Conservation (phyloP, 2,797 vertebrate species). For the Austrolebias charrua region DNA sequence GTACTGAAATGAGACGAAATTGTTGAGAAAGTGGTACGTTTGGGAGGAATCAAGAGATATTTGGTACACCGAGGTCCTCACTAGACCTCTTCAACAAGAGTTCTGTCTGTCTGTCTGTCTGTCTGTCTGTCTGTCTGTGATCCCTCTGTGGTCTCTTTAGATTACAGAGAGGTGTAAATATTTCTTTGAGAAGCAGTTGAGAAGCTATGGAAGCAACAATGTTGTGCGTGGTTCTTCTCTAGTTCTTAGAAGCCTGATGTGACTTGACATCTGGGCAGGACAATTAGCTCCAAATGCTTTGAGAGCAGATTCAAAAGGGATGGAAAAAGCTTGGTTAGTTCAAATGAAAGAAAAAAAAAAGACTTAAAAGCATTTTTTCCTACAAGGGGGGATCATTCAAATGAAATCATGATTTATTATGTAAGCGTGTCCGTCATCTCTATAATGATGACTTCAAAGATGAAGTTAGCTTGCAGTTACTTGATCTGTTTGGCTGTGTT, state of each 20-base stretch:
- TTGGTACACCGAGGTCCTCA: conserved; percentile 33
- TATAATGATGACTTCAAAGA: conserved; percentile 3
- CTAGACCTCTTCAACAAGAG: conserved; percentile 29
- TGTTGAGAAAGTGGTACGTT: conserved; percentile 11
- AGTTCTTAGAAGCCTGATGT: conserved; percentile 52
- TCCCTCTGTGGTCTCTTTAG: conserved; percentile 33
- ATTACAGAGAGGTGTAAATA: conserved; percentile 59
- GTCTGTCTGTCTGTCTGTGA: conserved; percentile 31
- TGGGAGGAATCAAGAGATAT: conserved; percentile 12
- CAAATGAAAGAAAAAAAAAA: conserved; percentile 7
- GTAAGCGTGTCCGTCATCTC: background rate
- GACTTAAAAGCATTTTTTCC: conserved; percentile 3
- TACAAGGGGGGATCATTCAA: conserved; percentile 3
- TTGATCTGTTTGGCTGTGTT: background rate
- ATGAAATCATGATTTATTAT: conserved; percentile 10
- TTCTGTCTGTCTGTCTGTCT: conserved; percentile 34
- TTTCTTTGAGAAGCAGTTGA: conserved; percentile 42
- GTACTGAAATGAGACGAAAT: conserved; percentile 4
- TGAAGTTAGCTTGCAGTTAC: background rate
- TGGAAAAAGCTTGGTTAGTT: conserved; percentile 24
- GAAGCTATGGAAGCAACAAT: conserved; percentile 57
- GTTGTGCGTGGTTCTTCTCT: conserved; percentile 69
- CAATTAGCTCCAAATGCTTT: conserved; percentile 38
- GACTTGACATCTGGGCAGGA: conserved; percentile 66
- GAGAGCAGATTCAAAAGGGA: conserved; percentile 26